phyloP scores from a whole-genome alignment of 2,113 vertebrate genomes.

The Bujurquina vittata region DNA sequence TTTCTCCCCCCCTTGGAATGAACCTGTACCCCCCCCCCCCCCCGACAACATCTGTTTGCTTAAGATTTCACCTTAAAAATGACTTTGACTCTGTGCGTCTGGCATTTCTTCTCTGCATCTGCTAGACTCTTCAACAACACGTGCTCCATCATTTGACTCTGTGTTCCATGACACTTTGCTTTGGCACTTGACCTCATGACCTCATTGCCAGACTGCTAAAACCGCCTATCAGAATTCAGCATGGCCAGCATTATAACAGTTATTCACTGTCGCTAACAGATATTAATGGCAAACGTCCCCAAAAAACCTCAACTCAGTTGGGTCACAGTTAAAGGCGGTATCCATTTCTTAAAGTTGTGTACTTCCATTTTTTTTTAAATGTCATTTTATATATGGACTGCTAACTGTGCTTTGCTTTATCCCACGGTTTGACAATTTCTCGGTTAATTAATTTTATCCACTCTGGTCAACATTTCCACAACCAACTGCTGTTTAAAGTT shows the following conservation, averaged over 20 bases:
- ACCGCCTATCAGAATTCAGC: slow-evolving; percentile 48
- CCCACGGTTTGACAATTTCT: not conserved
- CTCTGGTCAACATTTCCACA: not conserved
- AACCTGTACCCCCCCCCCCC: slow-evolving; percentile 72
- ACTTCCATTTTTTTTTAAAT: not conserved
- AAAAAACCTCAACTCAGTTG: slow-evolving; percentile 8
- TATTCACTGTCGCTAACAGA: slow-evolving; percentile 46
- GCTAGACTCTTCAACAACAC: slow-evolving; percentile 66
- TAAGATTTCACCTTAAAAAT: slow-evolving; percentile 67
- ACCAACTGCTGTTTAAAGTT: not conserved
- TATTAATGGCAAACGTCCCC: slow-evolving; percentile 42
- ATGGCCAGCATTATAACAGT: slow-evolving; percentile 62
- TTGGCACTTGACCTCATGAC: slow-evolving; percentile 73
- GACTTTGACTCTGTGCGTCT: slow-evolving; percentile 62
- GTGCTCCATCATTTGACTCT: slow-evolving; percentile 71
- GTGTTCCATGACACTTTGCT: slow-evolving; percentile 62
- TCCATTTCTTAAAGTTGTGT: not conserved
- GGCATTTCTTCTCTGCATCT: slow-evolving; percentile 53
- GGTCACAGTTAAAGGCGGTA: not conserved
- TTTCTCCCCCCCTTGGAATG: slow-evolving; percentile 74
- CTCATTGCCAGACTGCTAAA: slow-evolving; percentile 66
- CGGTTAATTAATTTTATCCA: not conserved
- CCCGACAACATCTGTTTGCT: slow-evolving; percentile 74
- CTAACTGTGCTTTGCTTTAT: not conserved
- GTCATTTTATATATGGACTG: not conserved